phyloP scores from a whole-genome alignment of 2,888 invertebrate species.

The Eilema sororculum region DNA sequence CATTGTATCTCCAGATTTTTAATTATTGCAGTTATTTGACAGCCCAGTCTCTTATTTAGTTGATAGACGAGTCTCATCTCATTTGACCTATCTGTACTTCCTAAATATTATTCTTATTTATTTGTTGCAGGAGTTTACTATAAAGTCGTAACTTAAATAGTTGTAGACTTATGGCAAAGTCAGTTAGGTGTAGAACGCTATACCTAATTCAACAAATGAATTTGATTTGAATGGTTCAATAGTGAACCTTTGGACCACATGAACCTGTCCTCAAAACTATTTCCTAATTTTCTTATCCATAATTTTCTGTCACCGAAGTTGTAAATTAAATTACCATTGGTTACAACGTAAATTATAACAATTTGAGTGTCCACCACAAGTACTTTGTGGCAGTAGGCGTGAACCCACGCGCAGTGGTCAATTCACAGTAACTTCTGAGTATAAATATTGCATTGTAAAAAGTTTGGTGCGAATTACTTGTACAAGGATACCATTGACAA shows the following conservation, averaged over 20 bases:
- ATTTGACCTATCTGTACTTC: too few relatives aligned
- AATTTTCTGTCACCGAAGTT: background rate
- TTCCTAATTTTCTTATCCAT: background rate
- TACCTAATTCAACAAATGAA: too few relatives aligned
- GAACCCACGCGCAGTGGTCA: background rate
- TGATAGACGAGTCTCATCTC: background rate
- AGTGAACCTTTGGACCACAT: background rate
- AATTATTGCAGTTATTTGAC: too few relatives aligned
- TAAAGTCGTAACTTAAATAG: too few relatives aligned
- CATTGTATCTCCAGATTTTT: background rate
- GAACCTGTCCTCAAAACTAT: background rate
- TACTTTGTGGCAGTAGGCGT: background rate
- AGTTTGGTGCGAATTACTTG: background rate
- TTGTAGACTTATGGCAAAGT: too few relatives aligned
- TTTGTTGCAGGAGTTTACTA: too few relatives aligned
- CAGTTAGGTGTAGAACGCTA: too few relatives aligned
- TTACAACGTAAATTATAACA: background rate
- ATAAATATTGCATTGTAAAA: background rate
- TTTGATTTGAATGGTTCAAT: too few relatives aligned
- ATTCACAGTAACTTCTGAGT: background rate
- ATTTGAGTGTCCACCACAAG: background rate
- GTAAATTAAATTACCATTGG: background rate
- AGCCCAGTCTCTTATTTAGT: too few relatives aligned
- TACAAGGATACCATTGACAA: background rate
- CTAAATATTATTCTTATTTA: too few relatives aligned